Evolutionary conservation across 2,888 invertebrate species (phyloP), one percentile per base, ranked within the genome.

Genomic region (Trachelus troglodyta): DNA sequence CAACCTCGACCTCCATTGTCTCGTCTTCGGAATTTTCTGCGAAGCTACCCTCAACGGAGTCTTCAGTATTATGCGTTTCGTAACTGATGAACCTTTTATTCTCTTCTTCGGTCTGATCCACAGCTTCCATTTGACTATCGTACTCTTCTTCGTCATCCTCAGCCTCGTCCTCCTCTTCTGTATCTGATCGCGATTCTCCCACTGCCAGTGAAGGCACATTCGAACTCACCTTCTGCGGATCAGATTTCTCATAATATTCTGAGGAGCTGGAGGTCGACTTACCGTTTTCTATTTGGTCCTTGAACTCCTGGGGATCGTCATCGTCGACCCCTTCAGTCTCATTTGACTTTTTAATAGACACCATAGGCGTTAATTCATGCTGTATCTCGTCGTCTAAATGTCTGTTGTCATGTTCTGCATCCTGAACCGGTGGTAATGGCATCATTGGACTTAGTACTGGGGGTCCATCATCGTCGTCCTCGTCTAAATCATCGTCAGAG

Each of bases 371-470:
- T 31, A 87, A 80, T 74, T 87, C 85, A 74, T 86, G 88, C 23
- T 81, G 79, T 9, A 82, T 79, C 80, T 81, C 56, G 23, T 56
- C 75, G 68, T 79, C 76, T 11, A 34, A 75, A 15, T 75, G 69
- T 75, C 71, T 34, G 12, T 12, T 69, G 34, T 76, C 75, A 31
- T 73, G 77, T 15, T 84, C 80, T 12, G 69, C 73, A 6, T 82
- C 81, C 69, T 84, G 82, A 34, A 83, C 83, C 12, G 81, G 75
- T 40, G 86, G 81, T 23, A 90, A 79, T 4, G 91, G 90, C 86
- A 91, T 87, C 82, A 91, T 89, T 1, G 91, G 91, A 80, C 91
- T 91, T 34, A 91, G 79, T 12, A 90, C 85, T 0, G 91, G 90
- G 4, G 90, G 90, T 4, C 89, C 91, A 35, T 91, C 91, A 15